Percentiles rank a stretch among this genome's conserved stretches.
These are phyloP conservation scores for Alosa alosa DNA, from an alignment of 2,113 vertebrate species.

Conservation along the genomic window DNA sequence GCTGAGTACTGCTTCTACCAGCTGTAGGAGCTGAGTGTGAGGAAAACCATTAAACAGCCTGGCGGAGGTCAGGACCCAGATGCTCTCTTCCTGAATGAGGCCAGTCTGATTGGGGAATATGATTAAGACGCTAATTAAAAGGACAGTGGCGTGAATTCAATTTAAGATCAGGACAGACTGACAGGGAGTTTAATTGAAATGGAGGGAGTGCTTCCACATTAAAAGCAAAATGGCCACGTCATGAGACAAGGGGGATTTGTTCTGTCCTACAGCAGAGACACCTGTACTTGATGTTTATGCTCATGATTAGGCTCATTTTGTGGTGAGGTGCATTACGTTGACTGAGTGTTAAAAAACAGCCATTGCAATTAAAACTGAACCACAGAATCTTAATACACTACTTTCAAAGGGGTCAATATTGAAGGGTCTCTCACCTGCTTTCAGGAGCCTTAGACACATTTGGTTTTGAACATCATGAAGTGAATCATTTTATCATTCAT, in stretches of 20 bases:
- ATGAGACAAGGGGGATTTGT: neutral
- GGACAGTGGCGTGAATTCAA: slow-evolving; percentile 33
- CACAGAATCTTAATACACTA: neutral
- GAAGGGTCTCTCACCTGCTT: neutral
- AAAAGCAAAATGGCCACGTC: neutral
- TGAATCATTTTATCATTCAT: slow-evolving; percentile 54
- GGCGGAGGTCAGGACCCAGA: slow-evolving; percentile 17
- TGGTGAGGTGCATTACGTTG: neutral
- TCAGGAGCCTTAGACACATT: neutral
- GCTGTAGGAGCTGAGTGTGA: slow-evolving; percentile 6
- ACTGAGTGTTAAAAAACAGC: neutral
- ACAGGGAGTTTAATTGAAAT: slow-evolving; percentile 26
- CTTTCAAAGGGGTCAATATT: neutral
- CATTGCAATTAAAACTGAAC: neutral
- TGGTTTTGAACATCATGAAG: slow-evolving; percentile 29
- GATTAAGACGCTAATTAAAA: slow-evolving; percentile 40
- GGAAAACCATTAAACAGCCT: slow-evolving; percentile 38
- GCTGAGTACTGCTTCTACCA: slow-evolving; percentile 11
- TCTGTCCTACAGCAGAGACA: neutral
- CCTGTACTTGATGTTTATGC: neutral
- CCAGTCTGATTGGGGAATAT: slow-evolving; percentile 28
- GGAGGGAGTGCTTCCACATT: neutral
- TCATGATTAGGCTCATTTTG: neutral
- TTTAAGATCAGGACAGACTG: slow-evolving; percentile 21
- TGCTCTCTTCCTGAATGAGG: slow-evolving; percentile 14